Evolutionary conservation across 2,888 invertebrate species (phyloP), one percentile per base, ranked within the genome.

Genomic region (Cephus pulcher): DNA sequence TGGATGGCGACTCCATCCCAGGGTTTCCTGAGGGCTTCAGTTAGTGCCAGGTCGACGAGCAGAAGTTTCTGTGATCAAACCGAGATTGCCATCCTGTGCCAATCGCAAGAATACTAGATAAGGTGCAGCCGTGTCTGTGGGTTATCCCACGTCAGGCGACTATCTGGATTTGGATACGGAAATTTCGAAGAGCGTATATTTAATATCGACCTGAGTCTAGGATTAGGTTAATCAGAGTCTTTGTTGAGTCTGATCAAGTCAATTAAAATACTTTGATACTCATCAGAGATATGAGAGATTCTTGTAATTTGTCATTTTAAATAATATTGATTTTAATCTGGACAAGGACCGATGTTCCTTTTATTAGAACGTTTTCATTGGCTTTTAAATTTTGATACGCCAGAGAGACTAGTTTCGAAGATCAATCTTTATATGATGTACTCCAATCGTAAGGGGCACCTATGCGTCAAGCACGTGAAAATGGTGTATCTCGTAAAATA

Each of bases 11-110:
- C 75, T 75, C 78, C 75, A 76, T 74, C 79, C 76, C 37, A 75
- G 75, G 75, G 80, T 80, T 77, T 76, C 69, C 56, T 35, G 35
- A 32, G 73, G 33, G 12, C 40, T 74, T n/a, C n/a, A 6, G 34
- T 32, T 33, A 35, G 34, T 12, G 15, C 34, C 70, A 37, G 70
- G n/a, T 70, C 30, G 32, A 69, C 34, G 32, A 12, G 70, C 75
- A 37, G 37, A 34, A n/a, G 68, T 82, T 78, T 81, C 79, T 78
- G 81, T 78, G 88, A 86, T 86, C 86, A 86, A 87, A 82, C 82
- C 79, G 82, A 85, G 84, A 88, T 86, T 84, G 84, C 86, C 79
- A 86, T 86, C 84, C 83, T 78, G 78, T 82, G 84, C 79, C 82
- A 83, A 87, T 86, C 80, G 81, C 73, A 74, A 32, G 80, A 79